Conservation (phyloP, 2,113 vertebrate genomes). For the Platanista minor region DNA sequence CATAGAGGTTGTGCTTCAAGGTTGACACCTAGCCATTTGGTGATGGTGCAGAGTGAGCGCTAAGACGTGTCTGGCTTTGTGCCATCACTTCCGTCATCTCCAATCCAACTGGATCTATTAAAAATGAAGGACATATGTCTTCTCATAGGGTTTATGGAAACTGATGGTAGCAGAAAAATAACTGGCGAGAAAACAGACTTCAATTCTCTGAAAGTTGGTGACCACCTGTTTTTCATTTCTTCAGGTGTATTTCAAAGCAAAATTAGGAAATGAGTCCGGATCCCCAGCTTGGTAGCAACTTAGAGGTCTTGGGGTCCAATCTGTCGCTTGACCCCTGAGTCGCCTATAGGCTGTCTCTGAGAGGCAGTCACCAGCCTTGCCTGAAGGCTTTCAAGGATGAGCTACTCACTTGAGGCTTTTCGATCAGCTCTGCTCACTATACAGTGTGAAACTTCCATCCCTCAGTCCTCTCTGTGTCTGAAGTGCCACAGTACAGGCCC, state of each 20-base stretch:
- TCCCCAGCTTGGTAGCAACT: neutral
- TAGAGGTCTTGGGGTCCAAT: neutral
- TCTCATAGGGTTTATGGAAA: neutral
- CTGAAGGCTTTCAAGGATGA: neutral
- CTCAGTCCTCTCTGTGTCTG: neutral
- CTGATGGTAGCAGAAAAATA: neutral
- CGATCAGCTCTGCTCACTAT: neutral
- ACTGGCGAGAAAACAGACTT: neutral
- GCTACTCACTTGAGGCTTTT: neutral
- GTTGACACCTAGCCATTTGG: neutral
- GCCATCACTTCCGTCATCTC: neutral
- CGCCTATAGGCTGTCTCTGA: neutral
- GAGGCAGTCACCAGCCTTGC: neutral
- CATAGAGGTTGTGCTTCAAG: neutral
- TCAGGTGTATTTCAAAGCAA: neutral
- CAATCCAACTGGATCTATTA: neutral
- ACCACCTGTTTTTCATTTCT: neutral
- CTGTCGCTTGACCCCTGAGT: rapidly evolving
- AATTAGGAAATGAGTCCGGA: neutral
- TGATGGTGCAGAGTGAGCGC: neutral
- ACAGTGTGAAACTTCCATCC: neutral
- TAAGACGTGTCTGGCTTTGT: neutral
- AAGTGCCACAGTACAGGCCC: neutral
- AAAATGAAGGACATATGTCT: neutral
- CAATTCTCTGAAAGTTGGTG: neutral